Base-by-base conservation (phyloP, 2,113 vertebrate genomes). In the Nothoprocta pentlandii region DNA sequence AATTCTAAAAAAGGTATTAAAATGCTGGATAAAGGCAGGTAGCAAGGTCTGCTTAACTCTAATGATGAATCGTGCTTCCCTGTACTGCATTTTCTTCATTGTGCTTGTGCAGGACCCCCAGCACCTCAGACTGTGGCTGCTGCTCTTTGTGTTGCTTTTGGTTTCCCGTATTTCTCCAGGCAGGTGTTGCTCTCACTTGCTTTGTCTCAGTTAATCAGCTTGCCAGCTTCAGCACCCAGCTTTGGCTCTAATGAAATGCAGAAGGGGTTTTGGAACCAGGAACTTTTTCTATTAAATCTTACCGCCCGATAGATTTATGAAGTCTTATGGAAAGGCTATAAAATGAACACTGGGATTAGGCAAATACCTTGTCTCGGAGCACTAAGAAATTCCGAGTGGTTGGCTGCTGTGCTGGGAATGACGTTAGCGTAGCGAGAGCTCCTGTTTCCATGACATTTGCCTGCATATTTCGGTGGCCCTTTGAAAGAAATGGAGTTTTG, bases 381-480 rank as follows among this genome's bases (percentile, higher is more conserved):
- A 89, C 67, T 96, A 97, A 91, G 21, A 85, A 96, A 95, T 95
- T 75, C 90, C 90, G 74, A 95, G 86, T 96, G 92, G 94, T 96
- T 97, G 95, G 92, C 80, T 93, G 80, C 88, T 85, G 25, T 97
- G 88, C 89, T 89, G 91, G 44, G 68, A 92, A 94, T 85, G 95
- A 78, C 96, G 98, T 98, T 98, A 95, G 97, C 96, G 98, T 98
- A 97, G 98, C 97, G 97, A 98, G 94, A 94, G 86, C 92, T 97
- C 97, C 95, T 97, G 98, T 98, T 98, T 98, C 98, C 96, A 98
- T 98, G 98, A 97, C 98, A 98, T 97, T 98, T 97, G 87, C 94
- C 96, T 97, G 89, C 97, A 96, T 96, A 87, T 97, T 97, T 97
- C 96, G 93, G 92, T 96, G 96, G 96, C 81, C 94, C 95, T 97